Base-by-base conservation (phyloP, 2,797 vertebrate species). In the Sebastes miniatus region DNA sequence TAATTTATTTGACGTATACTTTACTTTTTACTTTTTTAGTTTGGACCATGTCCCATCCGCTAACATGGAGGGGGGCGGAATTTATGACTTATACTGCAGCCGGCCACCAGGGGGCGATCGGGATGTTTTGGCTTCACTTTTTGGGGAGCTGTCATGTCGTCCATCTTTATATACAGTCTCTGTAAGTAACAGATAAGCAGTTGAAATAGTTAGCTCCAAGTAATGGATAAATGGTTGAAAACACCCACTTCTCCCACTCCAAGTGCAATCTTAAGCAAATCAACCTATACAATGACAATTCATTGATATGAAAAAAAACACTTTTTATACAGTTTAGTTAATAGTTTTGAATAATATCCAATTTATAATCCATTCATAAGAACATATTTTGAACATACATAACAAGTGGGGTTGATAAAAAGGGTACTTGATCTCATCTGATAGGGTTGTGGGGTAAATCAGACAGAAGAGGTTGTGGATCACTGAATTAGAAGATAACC, bases 381-480 rank as follows among this genome's bases (percentile, higher is more conserved):
- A 75, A 61, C n/a, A 62, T 47, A 14, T 62, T 56, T 62, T 13
- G 32, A 62, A 43, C 14, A 0, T 2, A 18, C 11, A 8, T 63
- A 20, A 14, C n/a, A 22, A 1, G 52, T 1, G 20, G 52, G 50
- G 4, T 54, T n/a, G n/a, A 22, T 54, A 0, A 54, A 52, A 22
- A n/a, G 18, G 50, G 20, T 11, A 52, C 47, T 52, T n/a, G 18
- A 52, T 4, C 47, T 22, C 52, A 54, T 54, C 0, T 54, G 52
- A 11, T n/a, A 20, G 47, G 47, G 18, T 52, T 52, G 47, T 52
- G 47, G 1, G 47, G 47, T 9, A 0, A 52, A 52, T 0, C 47
- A 52, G 18, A 52, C 18, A 20, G 7, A 50, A 18, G 18, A 50
- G 47, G 16, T 22, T 54, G 50, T 10, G 1, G 32, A 34, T 24